These are phyloP conservation scores for Bufo gargarizans DNA, from an alignment of 2,113 vertebrate species.

Conservation along the genomic window DNA sequence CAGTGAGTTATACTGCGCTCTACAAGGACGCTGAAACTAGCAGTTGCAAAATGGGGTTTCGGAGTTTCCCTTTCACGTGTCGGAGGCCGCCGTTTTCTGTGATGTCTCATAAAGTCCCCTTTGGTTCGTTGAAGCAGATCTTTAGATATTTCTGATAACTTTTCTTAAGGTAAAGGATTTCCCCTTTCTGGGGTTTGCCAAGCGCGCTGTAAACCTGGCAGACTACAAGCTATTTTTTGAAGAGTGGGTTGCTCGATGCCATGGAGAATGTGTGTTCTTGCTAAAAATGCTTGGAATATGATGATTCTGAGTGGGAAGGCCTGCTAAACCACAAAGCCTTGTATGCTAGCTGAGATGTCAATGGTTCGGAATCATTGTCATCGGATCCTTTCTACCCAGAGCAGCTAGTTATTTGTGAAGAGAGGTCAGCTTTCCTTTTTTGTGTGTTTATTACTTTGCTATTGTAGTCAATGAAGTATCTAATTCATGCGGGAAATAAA, in stretches of 20 bases:
- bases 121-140: not conserved
- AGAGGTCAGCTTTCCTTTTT: too few species aligned
- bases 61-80: constrained; percentile 19
- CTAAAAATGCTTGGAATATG: constrained; percentile 39
- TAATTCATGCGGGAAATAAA: not conserved
- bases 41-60: not conserved
- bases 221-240: constrained; percentile 33
- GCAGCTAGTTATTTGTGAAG: not conserved
- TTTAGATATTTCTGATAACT: not conserved
- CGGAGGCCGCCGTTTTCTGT: not conserved
- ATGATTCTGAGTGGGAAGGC: constrained; percentile 29
- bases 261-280: constrained; percentile 31
- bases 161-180: constrained; percentile 34
- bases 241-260: constrained; percentile 42
- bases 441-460: not conserved
- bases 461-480: not conserved
- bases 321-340: not conserved
- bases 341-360: not conserved
- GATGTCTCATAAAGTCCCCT: constrained; percentile 25
- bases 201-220: not conserved
- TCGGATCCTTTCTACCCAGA: not conserved
- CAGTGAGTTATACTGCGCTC: not conserved
- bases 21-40: not conserved
- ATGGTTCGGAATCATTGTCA: not conserved
- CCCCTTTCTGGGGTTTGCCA: constrained; percentile 26